A percentile compares a stretch with the other conserved stretches of the same genome.
These are phyloP conservation scores for Pemphigus obesinymphae DNA, from an alignment of 1,140 invertebrate genomes.

Conservation along the genomic window DNA sequence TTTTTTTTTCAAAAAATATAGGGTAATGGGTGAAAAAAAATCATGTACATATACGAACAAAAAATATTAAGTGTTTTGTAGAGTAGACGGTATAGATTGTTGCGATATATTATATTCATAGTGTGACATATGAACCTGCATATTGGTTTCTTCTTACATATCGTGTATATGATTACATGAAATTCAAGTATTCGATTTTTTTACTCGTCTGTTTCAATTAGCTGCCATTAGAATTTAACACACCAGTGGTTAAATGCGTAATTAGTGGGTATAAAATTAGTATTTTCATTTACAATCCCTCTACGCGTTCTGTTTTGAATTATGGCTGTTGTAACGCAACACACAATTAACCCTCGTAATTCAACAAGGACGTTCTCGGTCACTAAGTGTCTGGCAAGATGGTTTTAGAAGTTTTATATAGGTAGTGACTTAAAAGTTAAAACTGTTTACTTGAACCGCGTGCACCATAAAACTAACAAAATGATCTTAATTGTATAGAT, in stretches of 20 bases:
- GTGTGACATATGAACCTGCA: neutral
- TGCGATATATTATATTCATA: neutral
- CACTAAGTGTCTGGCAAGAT: neutral
- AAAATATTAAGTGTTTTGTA: neutral
- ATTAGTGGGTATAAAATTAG: slow-evolving; percentile 23
- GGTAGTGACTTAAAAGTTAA: too few relatives aligned
- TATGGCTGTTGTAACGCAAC: neutral
- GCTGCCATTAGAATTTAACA: neutral
- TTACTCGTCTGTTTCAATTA: slow-evolving; percentile 32
- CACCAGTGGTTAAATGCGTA: neutral
- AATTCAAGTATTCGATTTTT: neutral
- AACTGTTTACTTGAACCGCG: too few relatives aligned
- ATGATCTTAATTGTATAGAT: too few relatives aligned
- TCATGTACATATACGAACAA: neutral
- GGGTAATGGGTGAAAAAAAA: neutral
- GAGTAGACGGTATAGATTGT: too few relatives aligned
- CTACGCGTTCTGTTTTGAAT: neutral
- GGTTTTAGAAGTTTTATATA: neutral
- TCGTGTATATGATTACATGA: neutral
- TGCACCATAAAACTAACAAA: too few relatives aligned
- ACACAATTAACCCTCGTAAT: slow-evolving; percentile 29
- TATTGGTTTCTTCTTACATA: neutral
- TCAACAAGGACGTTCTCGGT: slow-evolving; percentile 13
- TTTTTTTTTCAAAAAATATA: neutral
- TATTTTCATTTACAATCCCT: neutral